These are phyloP conservation scores for Sarcophilus harrisii DNA, from an alignment of 2,797 vertebrate species.

Conservation along the genomic window DNA sequence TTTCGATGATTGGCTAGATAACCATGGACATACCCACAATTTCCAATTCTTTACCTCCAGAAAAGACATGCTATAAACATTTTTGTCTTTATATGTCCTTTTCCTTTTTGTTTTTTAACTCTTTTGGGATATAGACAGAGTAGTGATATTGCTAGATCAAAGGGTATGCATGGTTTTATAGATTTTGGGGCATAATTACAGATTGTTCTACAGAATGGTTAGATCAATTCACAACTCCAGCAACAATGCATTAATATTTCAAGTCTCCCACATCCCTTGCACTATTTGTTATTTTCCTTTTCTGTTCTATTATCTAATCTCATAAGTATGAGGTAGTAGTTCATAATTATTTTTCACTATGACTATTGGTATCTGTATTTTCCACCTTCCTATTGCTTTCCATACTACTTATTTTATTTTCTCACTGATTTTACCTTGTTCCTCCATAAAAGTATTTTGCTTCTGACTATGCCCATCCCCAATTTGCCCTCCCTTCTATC, in stretches of 20 bases:
- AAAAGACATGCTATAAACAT: no score
- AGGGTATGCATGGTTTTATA: neutral
- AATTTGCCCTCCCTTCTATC: neutral
- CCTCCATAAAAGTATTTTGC: neutral
- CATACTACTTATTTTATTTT: neutral
- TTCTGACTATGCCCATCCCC: neutral
- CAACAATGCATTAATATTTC: no score
- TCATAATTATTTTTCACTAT: neutral
- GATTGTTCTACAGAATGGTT: neutral
- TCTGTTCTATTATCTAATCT: neutral
- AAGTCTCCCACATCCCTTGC: neutral
- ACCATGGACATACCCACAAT: neutral
- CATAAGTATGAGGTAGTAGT: neutral
- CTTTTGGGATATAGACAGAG: no score
- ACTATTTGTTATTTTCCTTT: neutral
- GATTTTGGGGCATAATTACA: neutral
- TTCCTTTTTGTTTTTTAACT: no score
- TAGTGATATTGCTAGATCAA: no score
- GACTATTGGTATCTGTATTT: neutral
- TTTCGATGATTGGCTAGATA: neutral
- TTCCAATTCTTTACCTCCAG: no score
- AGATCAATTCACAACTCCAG: neutral
- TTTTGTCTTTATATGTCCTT: no score
- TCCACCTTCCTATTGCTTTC: neutral
- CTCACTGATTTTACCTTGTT: neutral